Percentiles rank a stretch among this genome's conserved stretches.
Evolutionary conservation across 2,797 vertebrate genomes (phyloP).

Genomic region (Neosilurus hyrtlii): DNA sequence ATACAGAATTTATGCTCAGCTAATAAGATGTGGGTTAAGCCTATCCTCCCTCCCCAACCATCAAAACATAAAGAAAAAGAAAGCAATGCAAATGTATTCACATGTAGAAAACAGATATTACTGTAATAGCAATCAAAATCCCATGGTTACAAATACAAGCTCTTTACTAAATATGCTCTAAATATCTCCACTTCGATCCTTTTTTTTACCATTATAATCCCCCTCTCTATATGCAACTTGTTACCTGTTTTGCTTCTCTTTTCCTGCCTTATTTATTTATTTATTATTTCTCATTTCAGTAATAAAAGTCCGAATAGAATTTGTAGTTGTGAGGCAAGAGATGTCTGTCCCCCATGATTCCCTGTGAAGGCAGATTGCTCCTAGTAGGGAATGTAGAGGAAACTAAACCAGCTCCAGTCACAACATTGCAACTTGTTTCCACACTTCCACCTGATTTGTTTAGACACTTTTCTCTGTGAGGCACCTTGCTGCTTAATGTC

Average conservation of each 20-base stretch:
- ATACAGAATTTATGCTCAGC: conserved; percentile 81
- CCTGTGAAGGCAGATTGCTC: conserved; percentile 30
- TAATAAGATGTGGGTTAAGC: conserved; percentile 62
- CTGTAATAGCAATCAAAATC: not conserved
- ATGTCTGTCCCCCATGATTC: not conserved
- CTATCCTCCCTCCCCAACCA: conserved; percentile 10
- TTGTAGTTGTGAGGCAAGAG: conserved; percentile 12
- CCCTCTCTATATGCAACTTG: not conserved
- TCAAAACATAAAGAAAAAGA: conserved; percentile 26
- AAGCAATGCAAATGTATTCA: conserved; percentile 11
- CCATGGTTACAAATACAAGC: not conserved
- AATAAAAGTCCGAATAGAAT: conserved; percentile 1
- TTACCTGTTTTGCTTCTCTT: not conserved
- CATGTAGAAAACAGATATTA: conserved; percentile 11
- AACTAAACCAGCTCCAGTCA: conserved; percentile 36
- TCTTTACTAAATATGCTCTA: conserved; percentile 2
- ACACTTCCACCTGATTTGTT: conserved; percentile 57
- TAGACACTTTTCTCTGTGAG: conserved; percentile 46
- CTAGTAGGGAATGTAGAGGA: conserved; percentile 26
- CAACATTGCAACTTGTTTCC: conserved; percentile 54
- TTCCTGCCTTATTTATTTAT: not conserved
- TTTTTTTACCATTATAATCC: not conserved
- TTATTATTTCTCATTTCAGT: not conserved
- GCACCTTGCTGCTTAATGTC: conserved; percentile 43
- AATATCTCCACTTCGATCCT: not conserved